Conservation (phyloP, 2,888 invertebrate species). For the Agriopis leucophaearia region DNA sequence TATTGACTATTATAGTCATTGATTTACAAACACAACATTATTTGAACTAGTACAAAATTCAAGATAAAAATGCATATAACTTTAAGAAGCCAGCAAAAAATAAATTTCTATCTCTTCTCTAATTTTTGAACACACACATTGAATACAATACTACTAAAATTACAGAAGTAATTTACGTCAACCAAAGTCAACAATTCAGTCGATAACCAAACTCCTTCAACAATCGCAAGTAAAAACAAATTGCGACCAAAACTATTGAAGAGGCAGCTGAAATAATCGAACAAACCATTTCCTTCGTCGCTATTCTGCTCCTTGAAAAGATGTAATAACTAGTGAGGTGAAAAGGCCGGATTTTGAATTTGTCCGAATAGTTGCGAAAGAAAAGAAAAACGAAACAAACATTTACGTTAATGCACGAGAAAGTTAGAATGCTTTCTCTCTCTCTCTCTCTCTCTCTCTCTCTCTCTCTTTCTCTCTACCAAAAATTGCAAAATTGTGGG, state of each 20-base stretch:
- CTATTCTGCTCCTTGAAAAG: constrained; percentile 18
- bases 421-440: too few species aligned
- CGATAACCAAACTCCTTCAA: background rate
- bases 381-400: too few species aligned
- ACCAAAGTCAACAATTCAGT: background rate
- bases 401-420: background rate
- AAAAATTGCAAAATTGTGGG: too few species aligned
- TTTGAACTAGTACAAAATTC: too few species aligned
- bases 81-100: too few species aligned
- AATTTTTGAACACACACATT: background rate
- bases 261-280: constrained; percentile 41
- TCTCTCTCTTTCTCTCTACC: too few species aligned
- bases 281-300: constrained; percentile 40
- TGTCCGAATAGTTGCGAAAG: background rate
- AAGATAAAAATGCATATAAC: too few species aligned
- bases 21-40: too few species aligned
- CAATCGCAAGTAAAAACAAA: constrained; percentile 33
- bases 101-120: too few species aligned
- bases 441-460: too few species aligned
- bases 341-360: background rate
- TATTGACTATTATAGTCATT: too few species aligned
- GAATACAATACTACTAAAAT: background rate
- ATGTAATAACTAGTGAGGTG: constrained; percentile 23
- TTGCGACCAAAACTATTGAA: constrained; percentile 33
- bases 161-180: background rate